Conservation (phyloP, 2,113 vertebrate species). For the Dissostichus mawsoni region DNA sequence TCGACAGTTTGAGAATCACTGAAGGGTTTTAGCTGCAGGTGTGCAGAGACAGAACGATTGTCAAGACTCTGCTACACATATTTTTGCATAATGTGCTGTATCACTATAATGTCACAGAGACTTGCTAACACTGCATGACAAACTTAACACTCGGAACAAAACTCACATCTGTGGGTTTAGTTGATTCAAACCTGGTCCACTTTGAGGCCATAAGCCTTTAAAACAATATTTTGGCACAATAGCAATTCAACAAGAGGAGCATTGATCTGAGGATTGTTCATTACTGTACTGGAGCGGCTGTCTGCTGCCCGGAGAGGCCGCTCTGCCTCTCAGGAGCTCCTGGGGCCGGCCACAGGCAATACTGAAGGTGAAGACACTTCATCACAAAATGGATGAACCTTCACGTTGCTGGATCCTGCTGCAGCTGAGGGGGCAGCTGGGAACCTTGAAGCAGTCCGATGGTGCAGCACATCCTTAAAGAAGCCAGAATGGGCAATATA, state of each 20-base stretch:
- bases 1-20: constrained; percentile 59
- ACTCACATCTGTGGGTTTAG: constrained; percentile 17
- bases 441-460: constrained; percentile 24
- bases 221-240: constrained; percentile 1
- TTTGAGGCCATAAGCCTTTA: constrained; percentile 11
- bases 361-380: constrained; percentile 55
- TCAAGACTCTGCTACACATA: constrained; percentile 41
- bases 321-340: constrained; percentile 21
- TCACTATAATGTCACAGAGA: constrained; percentile 45
- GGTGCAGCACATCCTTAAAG: constrained; percentile 20
- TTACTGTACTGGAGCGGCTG: constrained; percentile 28
- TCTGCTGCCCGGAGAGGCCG: background rate
- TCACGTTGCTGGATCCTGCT: constrained; percentile 38
- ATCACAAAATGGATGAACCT: constrained; percentile 58
- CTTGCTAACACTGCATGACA: constrained; percentile 9
- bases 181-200: background rate
- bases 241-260: constrained; percentile 12
- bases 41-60: constrained; percentile 36
- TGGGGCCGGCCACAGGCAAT: constrained; percentile 39
- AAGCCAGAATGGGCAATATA: background rate
- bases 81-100: constrained; percentile 60
- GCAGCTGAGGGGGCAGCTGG: constrained; percentile 14
- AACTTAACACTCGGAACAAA: constrained; percentile 13
- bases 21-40: constrained; percentile 64
- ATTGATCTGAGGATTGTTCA: constrained; percentile 14